Conservation (phyloP, 2,888 invertebrate species). For the Drosophila mimica region DNA sequence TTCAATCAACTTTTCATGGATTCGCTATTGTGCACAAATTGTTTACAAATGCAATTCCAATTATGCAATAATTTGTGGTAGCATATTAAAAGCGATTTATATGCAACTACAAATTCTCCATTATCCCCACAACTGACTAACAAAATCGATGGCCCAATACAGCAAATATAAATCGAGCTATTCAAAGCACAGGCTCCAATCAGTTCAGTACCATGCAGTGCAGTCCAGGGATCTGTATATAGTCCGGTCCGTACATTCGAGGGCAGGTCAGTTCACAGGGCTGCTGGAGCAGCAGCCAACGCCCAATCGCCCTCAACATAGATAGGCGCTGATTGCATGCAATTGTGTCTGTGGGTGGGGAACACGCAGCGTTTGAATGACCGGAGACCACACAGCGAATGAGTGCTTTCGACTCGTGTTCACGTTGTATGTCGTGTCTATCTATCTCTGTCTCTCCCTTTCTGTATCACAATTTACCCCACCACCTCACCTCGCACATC, state of each 20-base stretch:
- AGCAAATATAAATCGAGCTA: slow-evolving; percentile 65
- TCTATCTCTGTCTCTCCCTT: slow-evolving; percentile 7
- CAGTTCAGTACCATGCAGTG: slow-evolving; percentile 15
- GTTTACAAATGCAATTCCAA: slow-evolving; percentile 77
- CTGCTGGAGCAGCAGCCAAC: slow-evolving; percentile 54
- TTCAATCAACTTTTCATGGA: slow-evolving; percentile 74
- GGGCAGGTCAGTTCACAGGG: slow-evolving; percentile 56
- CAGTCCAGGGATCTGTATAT: slow-evolving; percentile 15
- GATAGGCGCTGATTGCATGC: slow-evolving; percentile 70
- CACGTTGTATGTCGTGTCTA: slow-evolving; percentile 25
- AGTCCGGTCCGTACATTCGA: slow-evolving; percentile 16
- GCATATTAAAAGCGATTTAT: slow-evolving; percentile 75
- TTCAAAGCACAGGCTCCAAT: slow-evolving; percentile 29
- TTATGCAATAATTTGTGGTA: slow-evolving; percentile 75
- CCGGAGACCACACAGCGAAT: slow-evolving; percentile 76
- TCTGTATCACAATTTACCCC: neutral
- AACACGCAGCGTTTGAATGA: slow-evolving; percentile 74
- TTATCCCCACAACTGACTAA: neutral
- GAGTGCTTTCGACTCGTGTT: slow-evolving; percentile 71
- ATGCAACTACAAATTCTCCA: slow-evolving; percentile 45
- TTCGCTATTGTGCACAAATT: slow-evolving; percentile 69
- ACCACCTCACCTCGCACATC: neutral
- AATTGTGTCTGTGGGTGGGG: slow-evolving; percentile 61
- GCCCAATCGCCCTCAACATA: slow-evolving; percentile 58
- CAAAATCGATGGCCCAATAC: slow-evolving; percentile 66